These are phyloP conservation scores for Suricata suricatta DNA, from an alignment of 2,113 vertebrate genomes.

Conservation along the genomic window DNA sequence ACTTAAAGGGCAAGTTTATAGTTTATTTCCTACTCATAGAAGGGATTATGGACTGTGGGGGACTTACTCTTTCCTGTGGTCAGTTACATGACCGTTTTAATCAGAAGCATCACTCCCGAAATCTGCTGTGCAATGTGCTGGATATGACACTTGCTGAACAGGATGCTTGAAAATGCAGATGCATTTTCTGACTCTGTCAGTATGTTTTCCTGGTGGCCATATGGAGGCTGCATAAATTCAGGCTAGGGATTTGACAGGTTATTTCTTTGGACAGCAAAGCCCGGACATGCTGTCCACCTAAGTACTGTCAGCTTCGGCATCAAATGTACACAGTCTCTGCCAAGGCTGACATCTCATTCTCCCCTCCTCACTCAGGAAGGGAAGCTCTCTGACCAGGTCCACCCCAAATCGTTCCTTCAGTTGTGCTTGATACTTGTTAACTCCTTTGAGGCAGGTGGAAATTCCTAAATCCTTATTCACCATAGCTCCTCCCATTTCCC, in stretches of 20 bases:
- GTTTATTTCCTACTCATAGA: not conserved
- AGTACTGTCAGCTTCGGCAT: conserved; percentile 68
- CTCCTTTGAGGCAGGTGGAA: not conserved
- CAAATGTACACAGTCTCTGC: not conserved
- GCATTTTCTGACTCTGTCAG: not conserved
- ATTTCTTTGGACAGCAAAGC: conserved; percentile 55
- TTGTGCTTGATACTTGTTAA: conserved; percentile 32
- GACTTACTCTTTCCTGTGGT: not conserved
- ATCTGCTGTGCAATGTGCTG: not conserved
- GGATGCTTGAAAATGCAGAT: not conserved
- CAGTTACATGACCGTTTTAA: not conserved
- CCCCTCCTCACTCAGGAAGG: not conserved
- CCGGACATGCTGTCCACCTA: conserved; percentile 61
- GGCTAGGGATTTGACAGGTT: conserved; percentile 55
- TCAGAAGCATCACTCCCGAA: not conserved
- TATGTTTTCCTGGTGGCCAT: not conserved
- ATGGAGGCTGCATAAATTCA: conserved; percentile 26
- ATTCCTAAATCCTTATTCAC: not conserved
- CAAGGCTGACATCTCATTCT: conserved; percentile 63
- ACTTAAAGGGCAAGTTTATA: not conserved
- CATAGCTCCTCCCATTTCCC: not conserved
- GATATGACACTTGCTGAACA: not conserved
- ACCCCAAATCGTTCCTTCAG: conserved; percentile 32
- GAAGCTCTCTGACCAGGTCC: conserved; percentile 19
- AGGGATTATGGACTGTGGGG: not conserved